phyloP scores from a whole-genome alignment of 2,113 vertebrate species.

The Pseudois nayaur region DNA sequence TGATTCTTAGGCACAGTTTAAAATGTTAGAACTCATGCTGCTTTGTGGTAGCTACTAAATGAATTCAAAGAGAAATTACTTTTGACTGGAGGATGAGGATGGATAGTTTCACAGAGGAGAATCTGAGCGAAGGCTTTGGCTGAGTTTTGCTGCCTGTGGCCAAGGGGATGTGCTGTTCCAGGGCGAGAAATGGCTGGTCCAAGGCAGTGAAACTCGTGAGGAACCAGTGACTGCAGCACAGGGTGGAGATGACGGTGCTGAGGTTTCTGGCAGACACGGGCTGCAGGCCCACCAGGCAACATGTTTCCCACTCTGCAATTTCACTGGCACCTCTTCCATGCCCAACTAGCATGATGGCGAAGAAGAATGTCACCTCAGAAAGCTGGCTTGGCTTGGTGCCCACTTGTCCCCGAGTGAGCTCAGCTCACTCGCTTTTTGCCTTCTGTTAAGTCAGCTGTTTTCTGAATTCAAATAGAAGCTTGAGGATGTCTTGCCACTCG shows the following conservation, averaged over 20 bases:
- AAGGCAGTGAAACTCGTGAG: accelerated
- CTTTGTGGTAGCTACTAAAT: not conserved
- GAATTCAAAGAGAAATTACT: not conserved
- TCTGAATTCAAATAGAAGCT: constrained; percentile 32
- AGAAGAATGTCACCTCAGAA: not conserved
- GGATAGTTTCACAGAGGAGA: not conserved
- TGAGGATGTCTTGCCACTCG: not conserved
- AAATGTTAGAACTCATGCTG: not conserved
- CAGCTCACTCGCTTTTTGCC: not conserved
- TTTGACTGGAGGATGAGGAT: not conserved
- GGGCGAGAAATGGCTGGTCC: not conserved
- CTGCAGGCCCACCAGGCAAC: not conserved
- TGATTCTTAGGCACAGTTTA: not conserved
- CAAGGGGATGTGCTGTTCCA: not conserved
- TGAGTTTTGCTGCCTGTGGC: not conserved
- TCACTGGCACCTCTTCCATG: not conserved
- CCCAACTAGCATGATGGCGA: not conserved
- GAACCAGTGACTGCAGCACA: not conserved
- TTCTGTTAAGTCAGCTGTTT: constrained; percentile 30
- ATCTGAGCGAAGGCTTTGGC: not conserved
- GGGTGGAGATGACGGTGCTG: not conserved
- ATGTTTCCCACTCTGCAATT: not conserved
- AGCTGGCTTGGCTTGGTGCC: not conserved
- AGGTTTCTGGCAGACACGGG: not conserved
- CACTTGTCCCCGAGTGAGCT: not conserved